These are phyloP conservation scores for Rhogogaster chlorosoma DNA, from an alignment of 2,888 invertebrate genomes.

Conservation along the genomic window DNA sequence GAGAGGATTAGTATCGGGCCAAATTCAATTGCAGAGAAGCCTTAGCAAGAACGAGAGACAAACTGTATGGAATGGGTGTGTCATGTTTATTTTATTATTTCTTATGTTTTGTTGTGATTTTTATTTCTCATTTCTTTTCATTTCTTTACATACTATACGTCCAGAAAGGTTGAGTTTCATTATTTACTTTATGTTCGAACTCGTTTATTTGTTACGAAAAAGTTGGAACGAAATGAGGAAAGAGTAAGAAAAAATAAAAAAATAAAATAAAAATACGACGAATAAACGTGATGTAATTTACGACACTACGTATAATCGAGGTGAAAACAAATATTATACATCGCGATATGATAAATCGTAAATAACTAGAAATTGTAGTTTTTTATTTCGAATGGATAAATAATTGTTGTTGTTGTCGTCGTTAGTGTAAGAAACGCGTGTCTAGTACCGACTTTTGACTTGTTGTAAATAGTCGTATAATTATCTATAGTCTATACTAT, in stretches of 20 bases:
- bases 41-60: not conserved
- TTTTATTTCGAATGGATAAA: not conserved
- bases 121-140: not conserved
- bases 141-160: not conserved
- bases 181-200: not conserved
- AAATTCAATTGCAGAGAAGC: slow-evolving; percentile 20
- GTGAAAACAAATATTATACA: not conserved
- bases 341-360: not conserved
- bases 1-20: slow-evolving; percentile 5
- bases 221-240: not conserved
- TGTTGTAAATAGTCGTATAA: not conserved
- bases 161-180: too few relatives aligned
- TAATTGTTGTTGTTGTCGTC: not conserved
- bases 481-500: not conserved
- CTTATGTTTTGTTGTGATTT: not conserved
- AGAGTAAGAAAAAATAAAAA: not conserved
- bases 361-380: not conserved
- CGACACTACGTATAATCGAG: not conserved
- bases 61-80: not conserved
- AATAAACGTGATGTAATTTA: not conserved
- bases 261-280: not conserved
- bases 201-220: not conserved
- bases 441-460: not conserved
- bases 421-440: not conserved
- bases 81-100: not conserved